phyloP scores from a whole-genome alignment of 2,113 vertebrate genomes.

The Datnioides undecimradiatus region DNA sequence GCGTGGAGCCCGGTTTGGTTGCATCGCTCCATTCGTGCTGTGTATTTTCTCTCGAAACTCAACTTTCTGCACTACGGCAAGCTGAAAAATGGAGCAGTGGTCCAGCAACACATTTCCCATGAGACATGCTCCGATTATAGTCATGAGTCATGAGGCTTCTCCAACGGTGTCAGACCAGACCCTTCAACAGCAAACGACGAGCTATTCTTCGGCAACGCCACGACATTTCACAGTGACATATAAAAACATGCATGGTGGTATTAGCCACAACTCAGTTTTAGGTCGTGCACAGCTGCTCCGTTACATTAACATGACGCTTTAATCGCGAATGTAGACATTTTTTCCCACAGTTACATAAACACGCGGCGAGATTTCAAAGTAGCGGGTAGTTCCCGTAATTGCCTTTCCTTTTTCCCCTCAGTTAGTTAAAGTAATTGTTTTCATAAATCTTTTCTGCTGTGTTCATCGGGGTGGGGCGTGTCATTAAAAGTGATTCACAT shows the following conservation, averaged over 20 bases:
- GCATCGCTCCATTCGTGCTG: background rate
- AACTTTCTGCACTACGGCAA: background rate
- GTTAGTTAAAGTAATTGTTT: constrained; percentile 4
- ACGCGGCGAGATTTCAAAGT: constrained; percentile 7
- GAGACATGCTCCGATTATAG: no score
- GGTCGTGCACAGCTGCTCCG: no score
- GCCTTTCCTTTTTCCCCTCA: background rate
- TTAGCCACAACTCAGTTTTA: background rate
- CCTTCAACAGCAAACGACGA: background rate
- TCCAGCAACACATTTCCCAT: background rate
- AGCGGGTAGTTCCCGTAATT: background rate
- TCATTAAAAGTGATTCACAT: constrained; percentile 35
- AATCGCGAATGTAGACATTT: background rate
- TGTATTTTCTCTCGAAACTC: background rate
- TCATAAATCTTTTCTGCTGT: constrained; percentile 18
- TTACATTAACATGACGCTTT: no score
- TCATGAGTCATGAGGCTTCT: no score
- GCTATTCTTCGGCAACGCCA: background rate
- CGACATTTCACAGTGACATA: background rate
- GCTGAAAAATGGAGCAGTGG: background rate
- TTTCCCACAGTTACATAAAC: constrained; percentile 32
- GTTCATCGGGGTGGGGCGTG: constrained; percentile 10
- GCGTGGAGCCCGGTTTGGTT: background rate
- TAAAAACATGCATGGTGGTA: background rate
- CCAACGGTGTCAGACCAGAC: background rate